Percentiles rank a stretch among this genome's conserved stretches.
These are phyloP conservation scores for Myopa testacea DNA, from an alignment of 2,888 invertebrate genomes.

Conservation along the genomic window DNA sequence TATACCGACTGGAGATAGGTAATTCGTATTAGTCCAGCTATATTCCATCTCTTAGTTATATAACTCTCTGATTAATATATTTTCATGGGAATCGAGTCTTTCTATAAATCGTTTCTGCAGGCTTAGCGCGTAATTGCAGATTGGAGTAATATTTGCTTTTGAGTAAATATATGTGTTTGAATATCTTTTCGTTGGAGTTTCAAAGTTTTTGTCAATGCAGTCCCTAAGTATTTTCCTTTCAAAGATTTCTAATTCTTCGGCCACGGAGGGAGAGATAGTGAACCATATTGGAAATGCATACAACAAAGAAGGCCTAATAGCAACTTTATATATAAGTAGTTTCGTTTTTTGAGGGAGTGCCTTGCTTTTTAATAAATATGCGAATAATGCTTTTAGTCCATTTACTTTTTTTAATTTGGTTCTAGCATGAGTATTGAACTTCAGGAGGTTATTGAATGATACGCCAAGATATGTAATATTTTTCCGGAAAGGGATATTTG, in stretches of 20 bases:
- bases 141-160: background rate
- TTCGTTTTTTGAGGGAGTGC: background rate
- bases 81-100: background rate
- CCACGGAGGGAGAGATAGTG: conserved; percentile 18
- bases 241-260: conserved; percentile 10
- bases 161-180: conserved; percentile 10
- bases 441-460: conserved; percentile 15
- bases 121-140: background rate
- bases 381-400: background rate
- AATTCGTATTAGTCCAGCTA: background rate
- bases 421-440: background rate
- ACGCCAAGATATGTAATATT: conserved; percentile 34
- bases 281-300: conserved; percentile 29
- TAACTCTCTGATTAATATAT: background rate
- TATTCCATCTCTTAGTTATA: background rate
- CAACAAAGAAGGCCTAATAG: background rate
- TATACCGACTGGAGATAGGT: conserved; percentile 13
- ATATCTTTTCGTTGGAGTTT: background rate
- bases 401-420: background rate
- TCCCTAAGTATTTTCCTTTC: conserved; percentile 11
- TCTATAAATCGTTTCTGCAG: background rate
- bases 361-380: background rate
- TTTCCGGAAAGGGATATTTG: background rate
- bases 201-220: conserved; percentile 14
- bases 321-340: too few species aligned